These are phyloP conservation scores for Platalea minor DNA, from an alignment of 2,797 vertebrate genomes.

Conservation along the genomic window DNA sequence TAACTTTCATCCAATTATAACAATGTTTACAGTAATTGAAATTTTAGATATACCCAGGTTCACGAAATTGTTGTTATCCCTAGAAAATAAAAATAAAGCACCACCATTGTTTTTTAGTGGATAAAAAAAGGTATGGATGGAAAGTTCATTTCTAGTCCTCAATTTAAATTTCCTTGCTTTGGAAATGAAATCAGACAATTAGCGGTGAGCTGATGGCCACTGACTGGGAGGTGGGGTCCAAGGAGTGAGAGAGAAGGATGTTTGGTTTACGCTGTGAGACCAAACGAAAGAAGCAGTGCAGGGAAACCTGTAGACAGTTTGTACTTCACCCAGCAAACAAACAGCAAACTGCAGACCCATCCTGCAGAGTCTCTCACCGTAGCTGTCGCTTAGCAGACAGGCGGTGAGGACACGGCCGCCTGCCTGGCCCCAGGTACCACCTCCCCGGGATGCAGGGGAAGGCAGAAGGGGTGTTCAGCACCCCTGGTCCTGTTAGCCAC, in stretches of 20 bases:
- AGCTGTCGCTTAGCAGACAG: background rate
- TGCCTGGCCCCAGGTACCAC: background rate
- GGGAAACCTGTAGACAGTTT: background rate
- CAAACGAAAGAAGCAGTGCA: rapidly evolving
- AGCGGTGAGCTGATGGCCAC: background rate
- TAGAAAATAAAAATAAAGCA: background rate
- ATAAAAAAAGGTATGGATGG: background rate
- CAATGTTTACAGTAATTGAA: background rate
- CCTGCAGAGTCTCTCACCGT: background rate
- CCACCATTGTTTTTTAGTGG: background rate
- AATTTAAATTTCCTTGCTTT: background rate
- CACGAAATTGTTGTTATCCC: background rate
- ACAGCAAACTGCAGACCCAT: rapidly evolving
- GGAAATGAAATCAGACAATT: background rate
- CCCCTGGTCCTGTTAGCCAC: rapidly evolving
- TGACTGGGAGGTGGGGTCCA: background rate
- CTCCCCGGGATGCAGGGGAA: rapidly evolving
- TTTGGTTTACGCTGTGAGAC: background rate
- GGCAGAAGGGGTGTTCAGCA: background rate
- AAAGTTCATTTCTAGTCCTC: background rate
- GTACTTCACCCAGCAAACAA: background rate
- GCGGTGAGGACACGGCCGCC: rapidly evolving
- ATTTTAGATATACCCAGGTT: background rate
- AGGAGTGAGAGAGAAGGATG: background rate
- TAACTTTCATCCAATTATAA: background rate